Conservation (phyloP, 2,113 vertebrate species). For the Oophaga pumilio region DNA sequence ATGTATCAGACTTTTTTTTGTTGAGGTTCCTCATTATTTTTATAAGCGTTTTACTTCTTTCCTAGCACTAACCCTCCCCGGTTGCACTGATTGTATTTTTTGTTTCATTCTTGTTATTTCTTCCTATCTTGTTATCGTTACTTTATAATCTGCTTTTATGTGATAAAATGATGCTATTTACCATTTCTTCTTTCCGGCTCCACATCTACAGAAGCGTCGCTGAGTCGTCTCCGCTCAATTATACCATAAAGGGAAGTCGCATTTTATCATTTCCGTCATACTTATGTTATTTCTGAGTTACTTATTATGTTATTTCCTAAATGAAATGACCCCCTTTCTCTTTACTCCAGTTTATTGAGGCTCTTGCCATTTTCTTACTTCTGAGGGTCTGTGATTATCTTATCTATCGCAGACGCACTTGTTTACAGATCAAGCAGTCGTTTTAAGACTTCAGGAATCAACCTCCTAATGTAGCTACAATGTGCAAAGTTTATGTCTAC, state of each 20-base stretch:
- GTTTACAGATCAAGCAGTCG: slow-evolving; percentile 20
- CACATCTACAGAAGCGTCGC: background rate
- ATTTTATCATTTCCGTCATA: slow-evolving; percentile 2
- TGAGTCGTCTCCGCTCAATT: background rate
- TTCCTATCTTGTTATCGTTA: background rate
- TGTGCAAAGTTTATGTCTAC: too few species aligned
- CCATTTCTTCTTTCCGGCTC: background rate
- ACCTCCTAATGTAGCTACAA: background rate
- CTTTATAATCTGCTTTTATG: background rate
- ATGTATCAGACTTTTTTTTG: too few species aligned
- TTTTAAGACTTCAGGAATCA: background rate
- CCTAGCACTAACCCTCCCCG: background rate
- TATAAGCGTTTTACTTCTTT: too few species aligned
- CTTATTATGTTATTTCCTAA: background rate
- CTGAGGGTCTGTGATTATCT: slow-evolving; percentile 17
- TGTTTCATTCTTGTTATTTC: background rate
- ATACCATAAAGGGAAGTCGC: background rate
- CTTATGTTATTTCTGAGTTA: background rate
- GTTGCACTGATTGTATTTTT: background rate
- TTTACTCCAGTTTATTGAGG: background rate
- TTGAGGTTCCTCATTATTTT: too few species aligned
- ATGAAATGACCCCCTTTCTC: background rate
- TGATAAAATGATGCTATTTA: background rate
- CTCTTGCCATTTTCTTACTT: background rate
- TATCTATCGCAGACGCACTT: background rate